Evolutionary conservation across 2,888 invertebrate species (phyloP), one percentile per base, ranked within the genome.

Genomic region (Palloptera scutellata): DNA sequence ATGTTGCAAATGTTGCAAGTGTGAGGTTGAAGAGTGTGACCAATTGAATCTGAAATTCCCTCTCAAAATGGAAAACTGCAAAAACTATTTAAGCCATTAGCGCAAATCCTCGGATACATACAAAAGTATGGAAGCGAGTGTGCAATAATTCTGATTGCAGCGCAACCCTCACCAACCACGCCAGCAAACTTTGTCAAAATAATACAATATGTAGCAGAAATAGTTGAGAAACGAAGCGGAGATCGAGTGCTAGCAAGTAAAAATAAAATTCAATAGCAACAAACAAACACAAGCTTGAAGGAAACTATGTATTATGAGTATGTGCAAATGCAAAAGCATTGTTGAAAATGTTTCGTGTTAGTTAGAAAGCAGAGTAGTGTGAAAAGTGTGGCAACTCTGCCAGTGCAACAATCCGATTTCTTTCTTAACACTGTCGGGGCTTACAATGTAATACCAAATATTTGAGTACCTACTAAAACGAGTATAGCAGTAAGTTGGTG

Each of bases 61-160:
- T 15, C 19, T 12, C 54, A 13, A 15, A 13, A 15, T 48, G 54
- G 15, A 12, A 54, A 53, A 11, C 17, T 53, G 53, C 17, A 10
- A 53, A 54, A n/a, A 30, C 57, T 57, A 57, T 57, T 57, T 40
- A 57, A 57, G 41, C 57, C n/a, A 57, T 57, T 57, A 57, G 57
- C 8, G 57, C 54, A 19, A 13, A 20, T 20, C 11, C 10, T 1
- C n/a, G 41, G 10, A 54, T 6, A 43, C 3, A 30, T n/a, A 62
- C 30, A 20, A 12, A 40, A 19, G 30, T 54, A 19, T 13, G 19
- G 19, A 54, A 20, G 8, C 20, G 40, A 55, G 17, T 55, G 30
- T 2, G 30, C n/a, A n/a, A 12, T 19, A 19, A 1, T 10, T 20
- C 30, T 8, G 42, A 17, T 19, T 30, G 42, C 15, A 1, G 5